Evolutionary conservation across 1,140 invertebrate species (phyloP), one percentile per base, ranked within the genome.

Genomic region (Drosophila parvula): DNA sequence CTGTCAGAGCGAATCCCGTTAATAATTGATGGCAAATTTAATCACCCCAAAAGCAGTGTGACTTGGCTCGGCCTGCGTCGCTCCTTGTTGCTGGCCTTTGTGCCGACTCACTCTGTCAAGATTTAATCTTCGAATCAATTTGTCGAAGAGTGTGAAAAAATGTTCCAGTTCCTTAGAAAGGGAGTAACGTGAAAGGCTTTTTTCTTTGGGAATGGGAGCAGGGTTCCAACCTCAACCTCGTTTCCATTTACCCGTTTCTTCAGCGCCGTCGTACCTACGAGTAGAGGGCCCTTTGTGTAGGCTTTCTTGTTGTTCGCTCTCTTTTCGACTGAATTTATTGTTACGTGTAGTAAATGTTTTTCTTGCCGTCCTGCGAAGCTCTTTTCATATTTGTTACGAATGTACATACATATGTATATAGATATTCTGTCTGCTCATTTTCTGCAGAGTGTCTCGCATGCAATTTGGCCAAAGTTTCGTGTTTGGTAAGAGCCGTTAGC

Each of bases 61-160:
- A 22, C 22, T 53, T 44, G 28, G 14, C 27, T 30, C 30, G 16
- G 32, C 18, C 36, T 22, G 32, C 22, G 27, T 16, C 22, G 34
- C 50, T 65, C 28, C 30, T 30, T 51, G 45, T 28, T 27, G 28
- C 10, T 22, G 41, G 12, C 18, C 47, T 57, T 65, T 60, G 58
- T 70, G 74, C 36, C 48, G 34, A 48, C 30, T 75, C 74, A 63
- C 59, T 63, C 58, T 47, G 67, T 55, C 63, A 70, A 67, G 83
- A 88, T 82, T 79, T 78, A 82, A 86, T 86, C 83, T 79, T 64
- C 48, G 60, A 88, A 88, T 88, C 83, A 88, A 88, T 83, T 89
- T 88, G 79, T 83, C 84, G 69, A 89, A 78, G 74, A 70, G 75
- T 79, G 65, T 67, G 75, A 64, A 73, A 51, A 85, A 84, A 75